These are phyloP conservation scores for Myiozetetes cayanensis DNA, from an alignment of 2,113 vertebrate genomes.

Conservation along the genomic window DNA sequence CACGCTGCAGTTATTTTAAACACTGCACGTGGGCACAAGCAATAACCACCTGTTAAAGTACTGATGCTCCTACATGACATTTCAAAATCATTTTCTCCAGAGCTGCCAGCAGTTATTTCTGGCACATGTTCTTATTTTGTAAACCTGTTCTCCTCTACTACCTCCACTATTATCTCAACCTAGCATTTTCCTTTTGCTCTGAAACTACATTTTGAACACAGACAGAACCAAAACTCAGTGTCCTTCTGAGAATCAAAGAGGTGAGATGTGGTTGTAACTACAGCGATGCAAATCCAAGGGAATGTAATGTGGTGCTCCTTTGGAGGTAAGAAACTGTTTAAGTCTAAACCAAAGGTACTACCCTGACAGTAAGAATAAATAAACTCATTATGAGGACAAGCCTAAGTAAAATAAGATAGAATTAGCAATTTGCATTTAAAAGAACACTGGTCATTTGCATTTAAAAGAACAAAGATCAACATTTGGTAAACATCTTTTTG, in stretches of 20 bases:
- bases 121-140: background rate
- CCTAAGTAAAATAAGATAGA: background rate
- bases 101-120: conserved; percentile 42
- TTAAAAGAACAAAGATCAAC: background rate
- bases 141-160: conserved; percentile 33
- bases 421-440: background rate
- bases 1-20: conserved; percentile 56
- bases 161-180: conserved; percentile 5
- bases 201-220: background rate
- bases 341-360: background rate
- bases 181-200: background rate
- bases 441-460: background rate
- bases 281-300: background rate
- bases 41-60: conserved; percentile 63
- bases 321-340: background rate
- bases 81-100: conserved; percentile 58
- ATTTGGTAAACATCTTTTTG: background rate
- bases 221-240: background rate
- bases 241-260: background rate
- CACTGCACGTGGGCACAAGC: conserved; percentile 36
- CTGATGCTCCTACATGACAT: conserved; percentile 38
- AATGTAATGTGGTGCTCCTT: background rate
- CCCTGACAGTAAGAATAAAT: background rate
- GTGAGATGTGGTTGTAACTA: background rate
- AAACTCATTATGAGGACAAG: background rate